Percentiles rank a stretch among this genome's conserved stretches.
Evolutionary conservation across 2,113 vertebrate genomes (phyloP).

Genomic region (Noctilio leporinus): DNA sequence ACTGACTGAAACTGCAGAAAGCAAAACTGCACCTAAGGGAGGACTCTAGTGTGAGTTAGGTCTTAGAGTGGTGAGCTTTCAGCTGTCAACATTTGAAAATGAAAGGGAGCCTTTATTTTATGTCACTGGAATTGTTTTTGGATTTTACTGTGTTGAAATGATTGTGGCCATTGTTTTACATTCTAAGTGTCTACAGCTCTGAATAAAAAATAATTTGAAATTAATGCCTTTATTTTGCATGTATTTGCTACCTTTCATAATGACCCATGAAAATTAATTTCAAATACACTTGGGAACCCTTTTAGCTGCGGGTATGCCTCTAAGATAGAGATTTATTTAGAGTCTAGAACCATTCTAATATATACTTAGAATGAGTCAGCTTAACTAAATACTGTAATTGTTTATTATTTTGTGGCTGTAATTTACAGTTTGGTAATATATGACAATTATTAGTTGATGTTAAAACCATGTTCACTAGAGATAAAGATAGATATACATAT

Average conservation of each 20-base stretch:
- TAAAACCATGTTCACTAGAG: neutral
- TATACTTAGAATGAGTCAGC: neutral
- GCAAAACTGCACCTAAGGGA: neutral
- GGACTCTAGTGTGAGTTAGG: neutral
- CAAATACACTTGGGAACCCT: neutral
- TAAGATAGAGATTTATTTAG: neutral
- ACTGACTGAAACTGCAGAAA: neutral
- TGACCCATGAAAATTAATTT: neutral
- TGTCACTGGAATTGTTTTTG: neutral
- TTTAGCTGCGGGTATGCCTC: neutral
- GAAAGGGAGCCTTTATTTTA: neutral
- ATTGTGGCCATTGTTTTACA: neutral
- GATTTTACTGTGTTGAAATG: neutral
- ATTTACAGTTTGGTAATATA: neutral
- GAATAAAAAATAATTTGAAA: constrained; percentile 24
- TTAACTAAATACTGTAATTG: neutral
- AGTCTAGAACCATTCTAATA: neutral
- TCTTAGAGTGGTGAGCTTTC: neutral
- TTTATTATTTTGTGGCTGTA: neutral
- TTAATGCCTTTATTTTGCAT: neutral
- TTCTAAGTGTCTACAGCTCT: neutral
- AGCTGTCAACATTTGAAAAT: neutral
- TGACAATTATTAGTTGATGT: neutral
- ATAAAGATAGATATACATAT: neutral
- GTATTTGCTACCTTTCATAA: neutral